A percentile compares a stretch with the other conserved stretches of the same genome.
Evolutionary conservation across 2,888 invertebrate species (phyloP).

Genomic region (Drosophila niveifrons): DNA sequence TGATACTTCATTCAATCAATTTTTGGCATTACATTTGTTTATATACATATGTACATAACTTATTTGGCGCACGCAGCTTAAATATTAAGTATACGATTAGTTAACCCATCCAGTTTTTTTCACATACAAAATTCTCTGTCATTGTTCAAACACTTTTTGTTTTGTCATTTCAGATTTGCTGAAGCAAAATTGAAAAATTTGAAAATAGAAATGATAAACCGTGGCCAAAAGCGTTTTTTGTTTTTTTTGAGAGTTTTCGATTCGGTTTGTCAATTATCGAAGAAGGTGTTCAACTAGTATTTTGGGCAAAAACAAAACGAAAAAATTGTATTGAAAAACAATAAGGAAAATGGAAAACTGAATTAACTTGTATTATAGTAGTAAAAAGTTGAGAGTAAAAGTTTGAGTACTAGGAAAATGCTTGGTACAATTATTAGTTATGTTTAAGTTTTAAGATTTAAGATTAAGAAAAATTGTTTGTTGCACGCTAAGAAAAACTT

Average conservation of each 20-base stretch:
- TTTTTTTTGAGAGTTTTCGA: background rate
- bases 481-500: slow-evolving; percentile 73
- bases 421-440: slow-evolving; percentile 41
- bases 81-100: slow-evolving; percentile 17
- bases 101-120: background rate
- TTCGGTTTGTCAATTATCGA: slow-evolving; percentile 45
- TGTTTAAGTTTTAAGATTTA: slow-evolving; percentile 3
- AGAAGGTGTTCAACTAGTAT: slow-evolving; percentile 38
- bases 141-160: too few relatives aligned
- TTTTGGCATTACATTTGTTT: slow-evolving; percentile 15
- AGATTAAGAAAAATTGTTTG: slow-evolving; percentile 47
- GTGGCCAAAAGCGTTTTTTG: slow-evolving; percentile 75
- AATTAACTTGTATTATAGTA: slow-evolving; percentile 40
- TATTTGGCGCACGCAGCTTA: slow-evolving; percentile 26
- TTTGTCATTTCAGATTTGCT: slow-evolving; percentile 26
- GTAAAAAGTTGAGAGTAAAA: slow-evolving; percentile 58
- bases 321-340: background rate
- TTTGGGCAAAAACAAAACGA: slow-evolving; percentile 20
- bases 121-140: background rate
- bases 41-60: slow-evolving; percentile 23
- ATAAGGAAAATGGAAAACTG: slow-evolving; percentile 10
- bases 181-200: slow-evolving; percentile 62
- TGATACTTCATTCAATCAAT: slow-evolving; percentile 34
- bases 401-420: slow-evolving; percentile 64
- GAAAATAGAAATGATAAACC: slow-evolving; percentile 57